Conservation (phyloP, 1,140 invertebrate species). For the Drosophila takahashii region DNA sequence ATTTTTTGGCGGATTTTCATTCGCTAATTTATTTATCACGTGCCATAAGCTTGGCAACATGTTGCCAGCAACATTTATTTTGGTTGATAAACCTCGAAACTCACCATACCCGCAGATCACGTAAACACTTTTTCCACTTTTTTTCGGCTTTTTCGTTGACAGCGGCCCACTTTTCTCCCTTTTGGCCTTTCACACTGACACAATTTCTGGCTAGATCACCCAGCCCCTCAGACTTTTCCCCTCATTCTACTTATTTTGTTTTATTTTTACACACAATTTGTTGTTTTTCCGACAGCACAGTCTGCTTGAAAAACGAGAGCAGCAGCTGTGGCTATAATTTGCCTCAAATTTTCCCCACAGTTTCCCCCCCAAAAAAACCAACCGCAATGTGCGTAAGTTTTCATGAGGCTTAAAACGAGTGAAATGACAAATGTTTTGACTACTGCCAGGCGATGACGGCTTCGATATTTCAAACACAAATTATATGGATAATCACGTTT, state of each 20-base stretch:
- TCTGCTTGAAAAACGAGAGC: slow-evolving; percentile 60
- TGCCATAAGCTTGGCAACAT: slow-evolving; percentile 30
- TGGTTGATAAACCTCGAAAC: slow-evolving; percentile 13
- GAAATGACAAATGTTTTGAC: slow-evolving; percentile 25
- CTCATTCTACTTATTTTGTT: slow-evolving; percentile 55
- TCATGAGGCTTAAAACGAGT: neutral
- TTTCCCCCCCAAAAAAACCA: slow-evolving; percentile 11
- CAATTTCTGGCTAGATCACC: slow-evolving; percentile 53
- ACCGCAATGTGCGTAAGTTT: slow-evolving; percentile 42
- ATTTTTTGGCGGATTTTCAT: slow-evolving; percentile 18
- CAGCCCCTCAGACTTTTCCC: neutral
- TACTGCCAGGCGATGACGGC: slow-evolving; percentile 20
- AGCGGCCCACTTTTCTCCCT: slow-evolving; percentile 36
- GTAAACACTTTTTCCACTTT: slow-evolving; percentile 28
- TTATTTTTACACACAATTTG: slow-evolving; percentile 69
- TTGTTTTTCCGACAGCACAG: slow-evolving; percentile 55
- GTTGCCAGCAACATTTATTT: slow-evolving; percentile 33
- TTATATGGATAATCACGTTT: slow-evolving; percentile 6
- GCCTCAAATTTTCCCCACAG: slow-evolving; percentile 22
- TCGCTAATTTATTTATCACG: slow-evolving; percentile 40
- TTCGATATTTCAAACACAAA: slow-evolving; percentile 2
- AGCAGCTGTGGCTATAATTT: slow-evolving; percentile 63
- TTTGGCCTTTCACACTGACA: slow-evolving; percentile 71
- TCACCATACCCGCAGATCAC: slow-evolving; percentile 44
- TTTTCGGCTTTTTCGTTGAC: slow-evolving; percentile 8